Conservation (phyloP, 2,113 vertebrate genomes). For the Coptodon rendalli region DNA sequence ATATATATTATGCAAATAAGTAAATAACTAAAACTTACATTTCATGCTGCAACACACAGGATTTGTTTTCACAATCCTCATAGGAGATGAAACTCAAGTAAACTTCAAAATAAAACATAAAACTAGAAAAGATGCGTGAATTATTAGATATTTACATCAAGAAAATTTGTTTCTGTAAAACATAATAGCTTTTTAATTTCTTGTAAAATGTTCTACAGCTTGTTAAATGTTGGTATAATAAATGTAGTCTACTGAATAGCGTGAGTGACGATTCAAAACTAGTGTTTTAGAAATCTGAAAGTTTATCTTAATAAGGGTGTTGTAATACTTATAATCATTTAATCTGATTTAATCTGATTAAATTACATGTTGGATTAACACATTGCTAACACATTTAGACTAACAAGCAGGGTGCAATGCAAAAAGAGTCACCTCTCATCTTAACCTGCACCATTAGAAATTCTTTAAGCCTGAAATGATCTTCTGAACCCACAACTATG, state of each 20-base stretch:
- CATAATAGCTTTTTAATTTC: not conserved
- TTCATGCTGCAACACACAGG: not conserved
- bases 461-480: too few relatives aligned
- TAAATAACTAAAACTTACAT: not conserved
- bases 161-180: not conserved
- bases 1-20: slow-evolving; percentile 19
- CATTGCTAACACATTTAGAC: not conserved
- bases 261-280: not conserved
- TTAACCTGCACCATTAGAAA: too few relatives aligned
- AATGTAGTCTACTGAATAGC: not conserved
- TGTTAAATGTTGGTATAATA: not conserved
- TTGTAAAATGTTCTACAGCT: not conserved
- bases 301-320: not conserved
- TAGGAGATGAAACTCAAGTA: not conserved
- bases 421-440: too few relatives aligned
- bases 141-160: not conserved
- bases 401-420: not conserved
- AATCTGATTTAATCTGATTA: not conserved
- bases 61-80: not conserved
- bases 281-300: not conserved
- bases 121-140: not conserved
- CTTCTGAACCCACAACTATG: too few relatives aligned
- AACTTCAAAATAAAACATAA: not conserved
- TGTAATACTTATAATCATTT: not conserved
- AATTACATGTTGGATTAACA: not conserved